Evolutionary conservation across 1,140 invertebrate genomes (phyloP).

Genomic region (Zelostemma sp.): DNA sequence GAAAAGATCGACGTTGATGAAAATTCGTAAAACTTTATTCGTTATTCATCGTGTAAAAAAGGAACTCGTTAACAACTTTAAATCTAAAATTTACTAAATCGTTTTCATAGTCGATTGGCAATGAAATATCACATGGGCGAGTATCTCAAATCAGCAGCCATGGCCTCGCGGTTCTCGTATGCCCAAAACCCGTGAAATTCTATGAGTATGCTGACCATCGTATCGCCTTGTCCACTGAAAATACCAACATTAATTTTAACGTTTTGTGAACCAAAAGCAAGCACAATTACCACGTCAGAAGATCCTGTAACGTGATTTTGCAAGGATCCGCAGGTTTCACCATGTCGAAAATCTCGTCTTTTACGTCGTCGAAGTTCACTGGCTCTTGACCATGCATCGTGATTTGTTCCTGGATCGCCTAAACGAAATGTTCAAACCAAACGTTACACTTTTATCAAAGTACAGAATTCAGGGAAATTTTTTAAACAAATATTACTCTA

Average conservation of each 20-base stretch:
- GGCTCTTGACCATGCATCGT: constrained; percentile 85
- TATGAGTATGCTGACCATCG: constrained; percentile 93
- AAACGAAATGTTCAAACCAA: neutral
- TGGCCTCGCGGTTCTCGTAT: constrained; percentile 92
- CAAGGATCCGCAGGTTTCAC: constrained; percentile 88
- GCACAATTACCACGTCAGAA: constrained; percentile 75
- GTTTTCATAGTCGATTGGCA: too few species aligned
- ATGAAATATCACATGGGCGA: constrained; percentile 64
- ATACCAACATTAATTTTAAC: neutral
- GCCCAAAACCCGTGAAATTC: constrained; percentile 98
- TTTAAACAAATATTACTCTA: constrained; percentile 71
- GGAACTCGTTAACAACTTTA: neutral
- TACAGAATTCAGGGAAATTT: constrained; percentile 11
- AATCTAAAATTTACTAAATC: too few species aligned
- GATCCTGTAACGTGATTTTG: constrained; percentile 90
- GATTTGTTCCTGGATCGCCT: constrained; percentile 94
- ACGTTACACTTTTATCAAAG: constrained; percentile 2
- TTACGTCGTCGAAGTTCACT: constrained; percentile 93
- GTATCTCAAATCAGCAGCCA: constrained; percentile 73
- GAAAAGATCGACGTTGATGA: neutral
- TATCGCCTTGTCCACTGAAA: constrained; percentile 90
- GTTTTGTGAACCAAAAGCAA: too few species aligned
- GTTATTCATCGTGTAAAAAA: neutral
- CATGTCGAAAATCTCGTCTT: constrained; percentile 99
- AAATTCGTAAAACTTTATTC: too few species aligned